Conservation (phyloP, 2,888 invertebrate genomes). For the Tiphia femorata region DNA sequence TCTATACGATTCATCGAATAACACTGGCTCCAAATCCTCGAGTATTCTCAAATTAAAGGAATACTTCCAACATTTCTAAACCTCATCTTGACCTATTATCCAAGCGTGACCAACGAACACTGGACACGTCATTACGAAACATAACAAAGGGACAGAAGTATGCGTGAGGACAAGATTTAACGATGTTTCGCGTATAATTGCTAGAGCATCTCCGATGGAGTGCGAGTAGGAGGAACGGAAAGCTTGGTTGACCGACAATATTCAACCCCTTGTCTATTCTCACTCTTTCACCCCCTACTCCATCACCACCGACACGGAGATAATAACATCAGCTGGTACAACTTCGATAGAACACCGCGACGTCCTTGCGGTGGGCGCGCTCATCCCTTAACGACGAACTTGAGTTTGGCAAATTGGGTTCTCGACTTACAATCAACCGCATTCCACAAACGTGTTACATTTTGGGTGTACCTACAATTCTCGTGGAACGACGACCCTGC, state of each 20-base stretch:
- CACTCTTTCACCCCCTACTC: too few relatives aligned
- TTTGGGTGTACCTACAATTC: conserved; percentile 33
- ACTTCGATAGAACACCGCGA: conserved; percentile 43
- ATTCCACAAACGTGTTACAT: conserved; percentile 46
- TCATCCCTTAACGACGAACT: conserved; percentile 34
- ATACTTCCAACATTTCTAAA: too few relatives aligned
- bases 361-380: conserved; percentile 41
- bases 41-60: too few relatives aligned
- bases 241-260: conserved; percentile 37
- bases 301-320: too few relatives aligned
- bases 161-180: too few relatives aligned
- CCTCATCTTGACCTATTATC: too few relatives aligned
- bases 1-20: too few relatives aligned
- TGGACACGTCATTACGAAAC: too few relatives aligned
- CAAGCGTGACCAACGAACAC: too few relatives aligned
- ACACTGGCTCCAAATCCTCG: too few relatives aligned
- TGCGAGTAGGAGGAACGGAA: conserved; percentile 19
- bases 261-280: conserved; percentile 18
- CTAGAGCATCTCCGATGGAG: conserved; percentile 24
- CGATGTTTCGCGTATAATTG: too few relatives aligned
- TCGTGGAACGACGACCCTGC: conserved; percentile 6
- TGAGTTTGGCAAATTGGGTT: conserved; percentile 51
- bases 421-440: conserved; percentile 49
- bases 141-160: too few relatives aligned
- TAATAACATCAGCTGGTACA: conserved; percentile 43